phyloP scores from a whole-genome alignment of 2,888 invertebrate genomes.

The Epirrhoe alternata region DNA sequence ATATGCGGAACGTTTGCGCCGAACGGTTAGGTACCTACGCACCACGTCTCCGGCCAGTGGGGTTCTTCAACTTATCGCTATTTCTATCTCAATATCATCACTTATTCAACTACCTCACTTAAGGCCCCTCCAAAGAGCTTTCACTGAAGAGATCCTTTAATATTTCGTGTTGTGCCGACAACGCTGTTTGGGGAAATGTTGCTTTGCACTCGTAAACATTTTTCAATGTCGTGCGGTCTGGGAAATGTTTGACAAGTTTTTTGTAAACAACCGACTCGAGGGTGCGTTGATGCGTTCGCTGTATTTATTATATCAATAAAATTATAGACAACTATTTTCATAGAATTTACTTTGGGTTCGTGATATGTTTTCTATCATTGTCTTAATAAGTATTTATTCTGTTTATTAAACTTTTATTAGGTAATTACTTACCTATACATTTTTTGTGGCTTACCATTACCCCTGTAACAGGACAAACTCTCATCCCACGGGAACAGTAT shows the following conservation, averaged over 20 bases:
- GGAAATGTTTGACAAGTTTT: not conserved
- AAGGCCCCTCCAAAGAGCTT: slow-evolving; percentile 10
- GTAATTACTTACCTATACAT: no score
- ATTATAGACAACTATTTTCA: no score
- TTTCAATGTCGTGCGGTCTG: not conserved
- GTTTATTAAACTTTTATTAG: no score
- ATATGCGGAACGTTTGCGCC: not conserved
- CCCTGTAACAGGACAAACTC: no score
- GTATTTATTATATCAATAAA: no score
- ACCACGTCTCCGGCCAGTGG: slow-evolving; percentile 1
- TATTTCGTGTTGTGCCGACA: slow-evolving; percentile 18
- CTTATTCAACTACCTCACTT: slow-evolving; percentile 27
- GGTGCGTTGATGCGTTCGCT: not conserved
- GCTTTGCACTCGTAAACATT: not conserved
- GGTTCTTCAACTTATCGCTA: slow-evolving; percentile 20
- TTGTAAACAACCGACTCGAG: not conserved
- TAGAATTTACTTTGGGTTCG: no score
- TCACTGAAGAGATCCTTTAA: slow-evolving; percentile 8
- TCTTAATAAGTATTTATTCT: no score
- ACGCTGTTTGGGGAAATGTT: not conserved
- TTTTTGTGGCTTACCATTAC: no score
- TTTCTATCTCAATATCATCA: slow-evolving; percentile 25
- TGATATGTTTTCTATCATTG: no score
- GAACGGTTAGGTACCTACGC: not conserved
- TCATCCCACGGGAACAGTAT: no score